These are phyloP conservation scores for Tineola bisselliella DNA, from an alignment of 2,888 invertebrate species.

Conservation along the genomic window DNA sequence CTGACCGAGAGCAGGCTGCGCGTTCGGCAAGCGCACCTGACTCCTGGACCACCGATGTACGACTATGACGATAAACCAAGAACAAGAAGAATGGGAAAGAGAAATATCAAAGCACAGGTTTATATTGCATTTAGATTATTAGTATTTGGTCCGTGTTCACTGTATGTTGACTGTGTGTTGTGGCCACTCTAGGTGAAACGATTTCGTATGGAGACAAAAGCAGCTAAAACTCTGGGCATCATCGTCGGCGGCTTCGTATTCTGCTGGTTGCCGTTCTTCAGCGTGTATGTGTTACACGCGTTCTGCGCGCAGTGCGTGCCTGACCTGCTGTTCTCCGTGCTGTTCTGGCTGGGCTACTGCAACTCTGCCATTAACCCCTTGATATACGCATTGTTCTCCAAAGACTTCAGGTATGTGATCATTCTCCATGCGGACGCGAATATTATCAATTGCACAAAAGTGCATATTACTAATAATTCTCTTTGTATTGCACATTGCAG, in stretches of 20 bases:
- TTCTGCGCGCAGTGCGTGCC: slow-evolving; percentile 89
- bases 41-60: slow-evolving; percentile 55
- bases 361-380: slow-evolving; percentile 96
- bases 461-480: too few species aligned
- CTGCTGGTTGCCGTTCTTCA: slow-evolving; percentile 98
- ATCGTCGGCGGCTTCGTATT: slow-evolving; percentile 97
- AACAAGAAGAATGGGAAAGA: slow-evolving; percentile 80
- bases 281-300: slow-evolving; percentile 90
- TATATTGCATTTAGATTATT: too few species aligned
- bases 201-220: slow-evolving; percentile 95
- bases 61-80: slow-evolving; percentile 54
- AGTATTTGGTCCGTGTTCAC: too few species aligned
- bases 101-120: slow-evolving; percentile 91
- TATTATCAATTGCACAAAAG: too few species aligned
- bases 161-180: neutral
- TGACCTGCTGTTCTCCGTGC: slow-evolving; percentile 85
- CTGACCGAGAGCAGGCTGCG: slow-evolving; percentile 70
- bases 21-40: slow-evolving; percentile 56
- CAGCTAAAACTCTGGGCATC: slow-evolving; percentile 95
- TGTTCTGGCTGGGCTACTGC: slow-evolving; percentile 98
- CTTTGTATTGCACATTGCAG: slow-evolving; percentile 41
- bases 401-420: slow-evolving; percentile 80
- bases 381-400: slow-evolving; percentile 94
- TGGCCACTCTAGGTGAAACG: slow-evolving; percentile 77
- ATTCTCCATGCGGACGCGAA: too few species aligned